Base-by-base conservation (phyloP, 2,888 invertebrate species). In the Neoaliturus tenellus region DNA sequence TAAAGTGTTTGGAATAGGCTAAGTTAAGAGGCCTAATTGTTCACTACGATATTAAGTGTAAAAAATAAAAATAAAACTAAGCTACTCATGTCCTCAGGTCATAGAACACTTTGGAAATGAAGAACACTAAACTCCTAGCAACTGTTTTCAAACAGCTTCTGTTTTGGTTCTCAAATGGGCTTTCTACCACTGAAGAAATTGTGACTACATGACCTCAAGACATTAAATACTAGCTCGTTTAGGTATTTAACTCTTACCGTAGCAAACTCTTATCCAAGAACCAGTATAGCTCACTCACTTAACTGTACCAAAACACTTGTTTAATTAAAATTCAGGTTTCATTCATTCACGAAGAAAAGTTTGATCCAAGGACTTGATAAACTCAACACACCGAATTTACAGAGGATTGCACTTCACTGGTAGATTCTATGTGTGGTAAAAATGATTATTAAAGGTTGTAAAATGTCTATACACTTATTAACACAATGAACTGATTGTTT, bases 281-380 rank as follows among this genome's bases (percentile, higher is more conserved):
- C 39, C 69, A 39, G 39, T 69, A 28, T 44, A 48, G 44, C 25
- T 75, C 44, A 44, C 75, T 23, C 75, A 75, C 28, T 28, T 39
- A 44, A 44, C 41, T 44, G 39, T 51, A 81, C 71, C 71, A 39
- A 51, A 51, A 84, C 41, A 84, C 55, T 51, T 55, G 58, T 25
- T 35, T 84, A 67, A 84, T 83, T 71, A 58, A 41, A 81, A 81
- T 67, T 84, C 85, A 86, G 69, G 78, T 82, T 48, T 83, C 85
- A 85, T 83, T 83, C 80, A 85, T 85, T 84, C 85, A 31, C 20
- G 51, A 51, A 78, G 78, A 6, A 44, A 75, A 25, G 62, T 62
- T 14, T 62, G 62, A 62, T 62, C 62, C 62, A 62, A 31, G 0
- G 62, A 62, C 3, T 28, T 31, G 62, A 62, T 62, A 62, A 62